Conservation (phyloP, 2,113 vertebrate genomes). For the Myotis brandtii region DNA sequence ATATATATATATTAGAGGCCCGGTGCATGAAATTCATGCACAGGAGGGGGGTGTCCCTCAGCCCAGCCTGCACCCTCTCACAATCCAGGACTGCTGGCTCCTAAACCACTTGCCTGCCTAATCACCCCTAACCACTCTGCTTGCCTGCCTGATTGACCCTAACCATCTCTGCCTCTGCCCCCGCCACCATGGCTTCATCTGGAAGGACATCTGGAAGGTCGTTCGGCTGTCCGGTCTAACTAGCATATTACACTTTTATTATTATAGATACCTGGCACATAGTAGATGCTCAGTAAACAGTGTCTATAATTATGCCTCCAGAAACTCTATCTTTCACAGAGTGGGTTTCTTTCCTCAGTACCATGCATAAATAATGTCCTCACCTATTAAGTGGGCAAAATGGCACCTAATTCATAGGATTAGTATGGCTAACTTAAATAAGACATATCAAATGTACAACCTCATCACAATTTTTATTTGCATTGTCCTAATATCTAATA, state of each 20-base stretch:
- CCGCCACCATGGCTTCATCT: too few species aligned
- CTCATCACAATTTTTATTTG: not conserved
- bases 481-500: not conserved
- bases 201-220: too few species aligned
- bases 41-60: too few species aligned
- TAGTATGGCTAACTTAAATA: not conserved
- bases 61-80: too few species aligned
- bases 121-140: too few species aligned
- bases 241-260: too few species aligned
- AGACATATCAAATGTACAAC: not conserved
- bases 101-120: too few species aligned
- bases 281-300: not conserved
- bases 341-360: not conserved
- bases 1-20: not conserved
- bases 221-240: too few species aligned
- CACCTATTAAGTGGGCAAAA: not conserved
- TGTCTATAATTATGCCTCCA: not conserved
- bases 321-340: not conserved
- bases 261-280: not conserved
- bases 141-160: too few species aligned
- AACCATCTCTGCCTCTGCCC: too few species aligned
- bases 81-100: too few species aligned
- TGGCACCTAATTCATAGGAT: conserved; percentile 1
- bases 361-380: not conserved
- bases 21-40: too few species aligned